These are phyloP conservation scores for Pristionchus maxplancki DNA, from an alignment of 2,888 invertebrate species.

Conservation along the genomic window DNA sequence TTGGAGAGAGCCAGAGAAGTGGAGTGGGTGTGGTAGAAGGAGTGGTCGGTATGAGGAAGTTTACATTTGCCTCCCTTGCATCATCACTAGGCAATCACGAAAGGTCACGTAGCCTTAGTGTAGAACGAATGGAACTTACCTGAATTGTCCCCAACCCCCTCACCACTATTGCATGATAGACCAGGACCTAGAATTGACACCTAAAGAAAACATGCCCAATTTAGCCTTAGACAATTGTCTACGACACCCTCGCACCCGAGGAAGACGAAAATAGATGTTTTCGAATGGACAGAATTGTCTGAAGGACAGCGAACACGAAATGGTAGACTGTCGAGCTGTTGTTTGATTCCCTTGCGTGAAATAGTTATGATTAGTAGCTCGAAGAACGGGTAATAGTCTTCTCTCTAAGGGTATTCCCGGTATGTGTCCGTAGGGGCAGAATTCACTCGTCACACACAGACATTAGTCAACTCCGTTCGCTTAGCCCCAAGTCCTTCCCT, in stretches of 20 bases:
- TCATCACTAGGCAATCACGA: background rate
- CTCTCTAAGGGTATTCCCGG: background rate
- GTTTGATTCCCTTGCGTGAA: background rate
- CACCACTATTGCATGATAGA: too few relatives aligned
- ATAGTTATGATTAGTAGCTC: background rate
- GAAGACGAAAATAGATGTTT: background rate
- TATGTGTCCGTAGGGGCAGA: background rate
- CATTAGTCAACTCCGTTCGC: background rate
- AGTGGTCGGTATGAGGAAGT: conserved; percentile 40
- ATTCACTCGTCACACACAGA: background rate
- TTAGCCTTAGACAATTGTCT: background rate
- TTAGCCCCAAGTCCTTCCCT: background rate
- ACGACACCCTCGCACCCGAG: background rate
- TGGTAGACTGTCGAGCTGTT: background rate
- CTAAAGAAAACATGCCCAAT: background rate
- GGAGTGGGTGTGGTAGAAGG: conserved; percentile 35
- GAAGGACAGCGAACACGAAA: background rate
- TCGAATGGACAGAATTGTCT: background rate
- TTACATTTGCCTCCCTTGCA: conserved; percentile 14
- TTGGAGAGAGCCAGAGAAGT: background rate
- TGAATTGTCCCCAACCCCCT: too few relatives aligned
- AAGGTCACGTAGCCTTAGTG: background rate
- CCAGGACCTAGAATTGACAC: background rate
- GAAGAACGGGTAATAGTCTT: background rate
- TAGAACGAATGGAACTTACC: background rate